Evolutionary conservation across 2,888 invertebrate genomes (phyloP).

Genomic region (Drosophila conformis): DNA sequence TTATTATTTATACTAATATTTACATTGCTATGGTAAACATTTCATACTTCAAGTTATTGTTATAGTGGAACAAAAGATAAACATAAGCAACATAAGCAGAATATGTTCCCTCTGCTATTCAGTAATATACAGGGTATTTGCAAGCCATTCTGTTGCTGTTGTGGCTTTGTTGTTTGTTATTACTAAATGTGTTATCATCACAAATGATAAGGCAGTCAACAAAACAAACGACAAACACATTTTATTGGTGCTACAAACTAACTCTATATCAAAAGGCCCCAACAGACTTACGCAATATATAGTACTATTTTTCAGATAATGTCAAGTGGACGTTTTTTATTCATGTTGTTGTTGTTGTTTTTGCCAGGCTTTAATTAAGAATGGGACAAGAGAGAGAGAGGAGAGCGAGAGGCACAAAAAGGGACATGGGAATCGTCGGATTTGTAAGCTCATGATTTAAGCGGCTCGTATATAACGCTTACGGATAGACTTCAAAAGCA

Average conservation of each 20-base stretch:
- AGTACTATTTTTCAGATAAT: constrained; percentile 24
- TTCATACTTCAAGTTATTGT: not conserved
- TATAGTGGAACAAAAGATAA: not conserved
- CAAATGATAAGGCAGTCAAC: constrained; percentile 39
- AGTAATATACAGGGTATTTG: constrained; percentile 27
- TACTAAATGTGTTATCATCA: constrained; percentile 43
- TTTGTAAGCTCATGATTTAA: constrained; percentile 29
- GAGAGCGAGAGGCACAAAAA: not conserved
- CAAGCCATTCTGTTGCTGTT: not conserved
- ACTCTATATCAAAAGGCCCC: constrained; percentile 19
- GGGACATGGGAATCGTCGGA: constrained; percentile 3
- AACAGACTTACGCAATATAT: constrained; percentile 32
- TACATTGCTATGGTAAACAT: not conserved
- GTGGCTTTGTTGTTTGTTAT: constrained; percentile 33
- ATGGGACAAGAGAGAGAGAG: not conserved
- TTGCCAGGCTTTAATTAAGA: constrained; percentile 9
- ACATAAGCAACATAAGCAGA: not conserved
- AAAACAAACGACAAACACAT: constrained; percentile 32
- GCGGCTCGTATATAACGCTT: constrained; percentile 35
- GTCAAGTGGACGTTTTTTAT: constrained; percentile 21
- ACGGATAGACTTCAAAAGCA: constrained; percentile 21
- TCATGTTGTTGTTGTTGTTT: not conserved
- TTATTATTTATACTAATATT: not conserved
- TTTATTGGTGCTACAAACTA: constrained; percentile 36
- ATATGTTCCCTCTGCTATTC: not conserved